phyloP scores from a whole-genome alignment of 2,797 vertebrate genomes.

The Bradypodion ventrale region DNA sequence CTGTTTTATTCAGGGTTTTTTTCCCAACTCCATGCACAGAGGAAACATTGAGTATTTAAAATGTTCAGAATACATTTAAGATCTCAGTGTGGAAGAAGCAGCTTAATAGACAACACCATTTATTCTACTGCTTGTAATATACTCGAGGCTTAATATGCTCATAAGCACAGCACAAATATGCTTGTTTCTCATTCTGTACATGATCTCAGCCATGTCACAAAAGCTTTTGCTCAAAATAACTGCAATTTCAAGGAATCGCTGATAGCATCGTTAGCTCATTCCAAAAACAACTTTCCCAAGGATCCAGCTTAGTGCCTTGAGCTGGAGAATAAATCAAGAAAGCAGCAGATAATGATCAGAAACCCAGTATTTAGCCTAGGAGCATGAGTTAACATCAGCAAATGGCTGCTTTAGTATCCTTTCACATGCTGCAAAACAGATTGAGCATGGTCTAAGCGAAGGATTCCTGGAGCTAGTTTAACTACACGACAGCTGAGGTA shows the following conservation, averaged over 20 bases:
- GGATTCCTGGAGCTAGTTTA: not conserved
- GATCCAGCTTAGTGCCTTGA: constrained; percentile 57
- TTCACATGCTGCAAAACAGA: constrained; percentile 3
- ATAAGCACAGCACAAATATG: constrained; percentile 29
- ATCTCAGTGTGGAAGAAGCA: not conserved
- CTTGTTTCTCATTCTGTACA: constrained; percentile 17
- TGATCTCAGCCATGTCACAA: not conserved
- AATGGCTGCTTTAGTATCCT: constrained; percentile 9
- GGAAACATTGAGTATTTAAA: not conserved
- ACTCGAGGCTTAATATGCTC: constrained; percentile 31
- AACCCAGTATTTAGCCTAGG: constrained; percentile 52
- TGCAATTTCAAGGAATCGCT: constrained; percentile 63
- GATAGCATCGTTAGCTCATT: constrained; percentile 64
- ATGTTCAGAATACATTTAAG: not conserved
- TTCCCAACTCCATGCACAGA: not conserved
- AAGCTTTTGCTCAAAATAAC: constrained; percentile 46
- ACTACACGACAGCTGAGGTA: not conserved
- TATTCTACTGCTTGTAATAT: constrained; percentile 53
- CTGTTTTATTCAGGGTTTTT: not conserved
- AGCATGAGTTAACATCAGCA: constrained; percentile 57
- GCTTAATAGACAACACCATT: constrained; percentile 3
- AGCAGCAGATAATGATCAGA: constrained; percentile 56
- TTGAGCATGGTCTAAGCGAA: not conserved
- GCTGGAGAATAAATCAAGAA: constrained; percentile 69
- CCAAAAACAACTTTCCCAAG: constrained; percentile 59